Conservation (phyloP, 2,797 vertebrate species). For the Dipus sagitta region DNA sequence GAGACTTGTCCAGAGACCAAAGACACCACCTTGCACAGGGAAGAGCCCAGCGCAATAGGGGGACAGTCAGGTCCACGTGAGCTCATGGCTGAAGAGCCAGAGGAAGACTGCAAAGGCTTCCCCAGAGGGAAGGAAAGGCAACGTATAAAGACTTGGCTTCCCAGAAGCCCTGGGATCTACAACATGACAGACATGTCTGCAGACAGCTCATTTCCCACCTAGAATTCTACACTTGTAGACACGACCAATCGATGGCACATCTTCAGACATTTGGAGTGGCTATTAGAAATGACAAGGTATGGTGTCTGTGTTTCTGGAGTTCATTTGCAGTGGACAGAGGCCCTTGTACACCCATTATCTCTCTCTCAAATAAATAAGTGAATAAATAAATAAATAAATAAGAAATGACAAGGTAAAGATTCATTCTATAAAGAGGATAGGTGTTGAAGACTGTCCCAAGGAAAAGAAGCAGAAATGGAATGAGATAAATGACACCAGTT, state of each 20-base stretch:
- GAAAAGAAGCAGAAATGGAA: background rate
- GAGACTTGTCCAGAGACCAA: background rate
- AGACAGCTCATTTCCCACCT: background rate
- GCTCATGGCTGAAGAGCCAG: background rate
- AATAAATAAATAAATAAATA: no score
- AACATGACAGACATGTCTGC: background rate
- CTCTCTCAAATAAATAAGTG: no score
- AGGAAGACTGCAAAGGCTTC: background rate
- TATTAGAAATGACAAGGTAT: background rate
- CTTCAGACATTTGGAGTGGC: background rate
- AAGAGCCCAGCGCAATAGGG: background rate
- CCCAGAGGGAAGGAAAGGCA: background rate
- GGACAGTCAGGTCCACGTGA: no score
- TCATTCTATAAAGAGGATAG: background rate
- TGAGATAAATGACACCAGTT: background rate
- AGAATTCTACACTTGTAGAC: background rate
- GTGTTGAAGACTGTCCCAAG: background rate
- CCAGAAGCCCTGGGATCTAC: background rate
- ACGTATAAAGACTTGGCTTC: background rate
- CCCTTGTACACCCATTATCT: no score
- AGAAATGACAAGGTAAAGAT: no score
- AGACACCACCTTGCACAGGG: background rate
- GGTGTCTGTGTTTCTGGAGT: no score
- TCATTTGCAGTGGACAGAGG: no score
- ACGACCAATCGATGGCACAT: background rate